Conservation (phyloP, 2,888 invertebrate species). For the Aphelenchoides bicaudatus region DNA sequence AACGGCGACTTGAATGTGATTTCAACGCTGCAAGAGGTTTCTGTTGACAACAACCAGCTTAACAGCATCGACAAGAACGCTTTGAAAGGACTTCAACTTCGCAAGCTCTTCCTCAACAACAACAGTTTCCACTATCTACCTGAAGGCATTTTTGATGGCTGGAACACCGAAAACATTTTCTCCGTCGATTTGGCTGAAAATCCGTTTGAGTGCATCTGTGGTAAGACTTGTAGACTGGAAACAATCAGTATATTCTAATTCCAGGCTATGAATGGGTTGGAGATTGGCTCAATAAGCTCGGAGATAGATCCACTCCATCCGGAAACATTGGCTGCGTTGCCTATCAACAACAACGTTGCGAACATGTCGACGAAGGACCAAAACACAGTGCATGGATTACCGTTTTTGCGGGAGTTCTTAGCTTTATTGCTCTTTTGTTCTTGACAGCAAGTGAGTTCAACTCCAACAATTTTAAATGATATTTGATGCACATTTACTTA, state of each 20-base stretch:
- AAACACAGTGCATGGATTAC: conserved; percentile 49
- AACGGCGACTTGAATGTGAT: conserved; percentile 44
- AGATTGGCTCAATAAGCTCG: conserved; percentile 44
- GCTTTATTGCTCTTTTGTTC: conserved; percentile 47
- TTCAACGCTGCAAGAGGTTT: conserved; percentile 39
- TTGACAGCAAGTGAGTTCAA: conserved; percentile 33
- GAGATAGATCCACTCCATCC: conserved; percentile 41
- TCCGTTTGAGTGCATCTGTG: background rate
- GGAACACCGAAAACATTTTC: conserved; percentile 38
- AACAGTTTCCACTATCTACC: conserved; percentile 52
- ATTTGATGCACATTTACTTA: conserved; percentile 27
- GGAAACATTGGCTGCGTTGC: conserved; percentile 36
- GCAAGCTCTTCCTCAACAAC: conserved; percentile 45
- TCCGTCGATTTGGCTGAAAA: conserved; percentile 56
- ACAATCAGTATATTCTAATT: conserved; percentile 54
- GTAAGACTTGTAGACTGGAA: conserved; percentile 24
- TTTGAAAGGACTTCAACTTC: conserved; percentile 30
- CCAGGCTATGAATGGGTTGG: conserved; percentile 57
- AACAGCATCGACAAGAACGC: conserved; percentile 31
- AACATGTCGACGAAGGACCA: conserved; percentile 19
- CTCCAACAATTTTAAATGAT: conserved; percentile 4
- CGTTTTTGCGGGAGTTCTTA: conserved; percentile 50
- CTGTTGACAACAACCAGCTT: conserved; percentile 52
- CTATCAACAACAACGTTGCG: conserved; percentile 26
- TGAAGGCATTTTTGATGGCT: conserved; percentile 46